Evolutionary conservation across 92 coral and sea anemone genomes (phyloP), one percentile per base, ranked within the genome.

Genomic region (Montipora capitata): DNA sequence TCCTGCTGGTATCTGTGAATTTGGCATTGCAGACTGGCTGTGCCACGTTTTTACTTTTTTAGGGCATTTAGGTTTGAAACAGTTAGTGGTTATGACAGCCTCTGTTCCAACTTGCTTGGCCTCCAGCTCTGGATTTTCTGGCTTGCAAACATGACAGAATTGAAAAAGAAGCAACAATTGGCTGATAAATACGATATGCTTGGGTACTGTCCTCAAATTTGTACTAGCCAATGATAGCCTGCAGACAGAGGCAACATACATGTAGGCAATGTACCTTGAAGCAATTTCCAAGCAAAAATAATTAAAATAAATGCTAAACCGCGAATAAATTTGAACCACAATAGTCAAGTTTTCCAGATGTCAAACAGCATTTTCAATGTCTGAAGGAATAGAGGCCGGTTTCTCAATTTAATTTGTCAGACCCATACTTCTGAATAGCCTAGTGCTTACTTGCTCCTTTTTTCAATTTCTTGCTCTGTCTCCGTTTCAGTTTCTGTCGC

Each of bases 21-120:
- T 86, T 18, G 93, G 91, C 83, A 89, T 85, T 18, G 56, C 59
- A 5, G 93, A 91, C 72, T 93, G 95, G 35, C 91, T 93, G 52
- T 85, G 88, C 93, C 95, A 93, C 67, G 74, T 86, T 48, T 10
- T 43, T 17, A 1, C 43, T 74, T 80, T 76, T 72, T 88, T 75
- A 0, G 96, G 91, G 69, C 35, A 27, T 27, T 27, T 27, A 27
- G 35, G 35, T 1, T 89, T 93, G 10, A 40, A 64, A 35, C 91
- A 85, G 8, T 45, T 56, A 13, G 89, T 93, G 13, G 72, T 52
- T 2, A 89, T 40, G 10, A 77, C 81, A 44, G 83, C 91, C 66
- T 76, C 81, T 35, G 94, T 93, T 38, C 92, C 89, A 51, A 65
- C 76, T 65, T 89, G 70, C 16, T 27, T 85, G 7, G 93, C 90